Evolutionary conservation across 2,113 vertebrate species (phyloP).

Genomic region (Grallaria varia): DNA sequence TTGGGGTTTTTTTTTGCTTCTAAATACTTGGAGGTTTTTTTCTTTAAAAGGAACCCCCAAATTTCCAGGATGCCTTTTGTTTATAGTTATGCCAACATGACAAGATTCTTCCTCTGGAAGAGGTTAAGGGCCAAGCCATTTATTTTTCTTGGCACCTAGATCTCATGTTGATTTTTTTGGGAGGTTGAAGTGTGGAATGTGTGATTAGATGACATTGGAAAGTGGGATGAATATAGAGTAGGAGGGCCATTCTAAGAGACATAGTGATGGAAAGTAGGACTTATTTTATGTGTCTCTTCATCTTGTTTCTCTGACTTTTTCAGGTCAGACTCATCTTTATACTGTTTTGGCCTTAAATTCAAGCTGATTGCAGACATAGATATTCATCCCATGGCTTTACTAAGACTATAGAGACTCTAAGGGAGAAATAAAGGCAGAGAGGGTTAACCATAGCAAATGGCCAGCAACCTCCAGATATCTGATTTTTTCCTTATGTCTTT

Average conservation of each 20-base stretch:
- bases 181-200: neutral
- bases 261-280: neutral
- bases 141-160: neutral
- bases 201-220: neutral
- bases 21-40: neutral
- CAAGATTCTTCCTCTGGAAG: neutral
- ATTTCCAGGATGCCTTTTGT: neutral
- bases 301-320: neutral
- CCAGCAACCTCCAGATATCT: neutral
- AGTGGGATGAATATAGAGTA: neutral
- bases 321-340: neutral
- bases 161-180: neutral
- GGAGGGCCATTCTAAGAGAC: neutral
- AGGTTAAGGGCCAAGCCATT: neutral
- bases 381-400: neutral
- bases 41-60: neutral
- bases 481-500: neutral
- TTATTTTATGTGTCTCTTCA: neutral
- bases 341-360: neutral
- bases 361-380: neutral
- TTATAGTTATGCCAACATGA: neutral
- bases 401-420: neutral
- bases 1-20: neutral
- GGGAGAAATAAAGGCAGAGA: neutral
- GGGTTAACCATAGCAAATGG: neutral